Base-by-base conservation (phyloP, 2,888 invertebrate genomes). In the Cabera pusaria region DNA sequence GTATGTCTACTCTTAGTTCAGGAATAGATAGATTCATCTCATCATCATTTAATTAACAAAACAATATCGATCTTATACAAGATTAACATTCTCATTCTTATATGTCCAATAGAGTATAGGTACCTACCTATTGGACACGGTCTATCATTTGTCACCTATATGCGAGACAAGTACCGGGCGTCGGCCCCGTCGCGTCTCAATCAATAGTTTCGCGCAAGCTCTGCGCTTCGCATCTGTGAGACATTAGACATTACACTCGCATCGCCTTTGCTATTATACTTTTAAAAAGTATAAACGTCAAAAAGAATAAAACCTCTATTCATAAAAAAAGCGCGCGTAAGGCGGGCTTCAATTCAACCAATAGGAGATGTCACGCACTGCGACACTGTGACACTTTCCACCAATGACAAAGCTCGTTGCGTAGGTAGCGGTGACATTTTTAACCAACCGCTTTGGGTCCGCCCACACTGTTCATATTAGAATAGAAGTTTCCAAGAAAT, bases 381-480 rank as follows among this genome's bases (percentile, higher is more conserved):
- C 65, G 78, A 80, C 83, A 81, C 71, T 67, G 84, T 88, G 87
- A 88, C 87, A 88, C 47, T 82, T 83, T 65, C 65, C 52, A 52
- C 88, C 87, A 88, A 87, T 87, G 32, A 64, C 54, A 53, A 35
- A 29, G 45, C 48, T 29, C 42, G 23, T 55, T 64, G 70, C 58
- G 64, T 65, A 57, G 60, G 68, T 64, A 74, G 72, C 65, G 70
- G 74, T 80, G 85, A 85, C 86, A 83, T 69, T 80, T 80, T 72
- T 59, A 69, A 66, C 82, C 78, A 80, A 76, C 69, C 64, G 52
- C 36, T 40, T 43, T 21, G 31, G 45, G 48, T 52, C 75, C 81
- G 75, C 81, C 80, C 84, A 83, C 74, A 72, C 72, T 24, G 33
- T 37, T 38, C 38, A n/a, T n/a, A n/a, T n/a, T n/a, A n/a, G n/a